Base-by-base conservation (phyloP, 2,113 vertebrate species). In the Chloebia gouldiae region DNA sequence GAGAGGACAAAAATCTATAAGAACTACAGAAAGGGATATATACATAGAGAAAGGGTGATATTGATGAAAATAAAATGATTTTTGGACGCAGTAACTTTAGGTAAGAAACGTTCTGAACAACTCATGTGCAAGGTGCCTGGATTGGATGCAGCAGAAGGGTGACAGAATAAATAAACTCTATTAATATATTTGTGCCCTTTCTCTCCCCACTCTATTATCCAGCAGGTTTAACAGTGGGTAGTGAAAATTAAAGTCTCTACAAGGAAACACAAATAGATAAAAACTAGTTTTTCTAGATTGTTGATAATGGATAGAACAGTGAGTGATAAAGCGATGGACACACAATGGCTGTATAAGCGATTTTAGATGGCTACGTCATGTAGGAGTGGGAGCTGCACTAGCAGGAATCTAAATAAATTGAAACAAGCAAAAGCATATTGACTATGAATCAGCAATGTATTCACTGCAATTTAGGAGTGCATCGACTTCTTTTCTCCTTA, bases 121-220 rank as follows among this genome's bases (percentile, higher is more conserved):
- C 28, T 66, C 1, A 21, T 30, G 16, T 61, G 23, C 3, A 6
- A 83, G 50, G 57, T 3, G 12, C 23, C 21, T 33, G 11, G 8
- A 65, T 6, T 68, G 42, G 18, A 77, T 0, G 0, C 0, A 2
- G 8, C 19, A 81, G 23, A 17, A 86, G 7, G 30, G 8, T 84
- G 30, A 77, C 88, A 91, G 27, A 16, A 35, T 8, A 69, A 69
- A 89, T 23, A 73, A 10, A 7, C 14, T 63, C 7, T 61, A 15
- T n/a, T 57, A 53, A 47, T 15, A 37, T 0, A 0, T 66, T 64
- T 80, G 16, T 37, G 19, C 1, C 6, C 4, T 83, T 91, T 83
- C 23, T 30, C 11, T 45, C n/a, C 81, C 17, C 13, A 17, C 35
- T 80, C 8, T 40, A 5, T 14, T 42, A 5, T 45, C 40, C 11